These are phyloP conservation scores for Volucella zonaria DNA, from an alignment of 2,888 invertebrate genomes.

Conservation along the genomic window DNA sequence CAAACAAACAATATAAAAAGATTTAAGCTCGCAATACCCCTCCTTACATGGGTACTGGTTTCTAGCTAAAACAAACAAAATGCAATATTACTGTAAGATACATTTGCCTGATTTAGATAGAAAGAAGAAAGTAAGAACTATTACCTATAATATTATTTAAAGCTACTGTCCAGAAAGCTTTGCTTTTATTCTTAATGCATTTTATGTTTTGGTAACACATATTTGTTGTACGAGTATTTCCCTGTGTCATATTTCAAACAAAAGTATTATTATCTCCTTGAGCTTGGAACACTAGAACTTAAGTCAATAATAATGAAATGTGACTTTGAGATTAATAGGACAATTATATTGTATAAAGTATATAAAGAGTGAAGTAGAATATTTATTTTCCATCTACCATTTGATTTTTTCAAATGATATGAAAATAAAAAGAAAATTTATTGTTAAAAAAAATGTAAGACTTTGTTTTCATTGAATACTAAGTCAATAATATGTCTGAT, in stretches of 20 bases:
- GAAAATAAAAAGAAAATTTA: conserved; percentile 38
- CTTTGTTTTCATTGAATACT: conserved; percentile 1
- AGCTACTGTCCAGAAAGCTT: conserved; percentile 56
- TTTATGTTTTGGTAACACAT: conserved; percentile 27
- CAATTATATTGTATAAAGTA: conserved; percentile 63
- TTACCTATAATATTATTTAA: conserved; percentile 14
- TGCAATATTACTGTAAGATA: conserved; percentile 55
- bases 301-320: conserved; percentile 53
- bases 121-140: neutral
- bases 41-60: conserved; percentile 40
- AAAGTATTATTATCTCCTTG: conserved; percentile 68
- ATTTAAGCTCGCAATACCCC: conserved; percentile 53
- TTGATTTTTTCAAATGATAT: conserved; percentile 59
- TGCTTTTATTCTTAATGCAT: conserved; percentile 62
- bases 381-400: conserved; percentile 46
- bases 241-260: conserved; percentile 31
- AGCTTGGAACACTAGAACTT: conserved; percentile 64
- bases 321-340: conserved; percentile 55
- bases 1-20: conserved; percentile 18
- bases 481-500: neutral
- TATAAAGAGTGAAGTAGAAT: conserved; percentile 38
- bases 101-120: conserved; percentile 25
- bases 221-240: conserved; percentile 6
- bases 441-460: conserved; percentile 55
- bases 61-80: conserved; percentile 24